Evolutionary conservation across 2,888 invertebrate species (phyloP), one percentile per base, ranked within the genome.

Genomic region (Leptogaster cylindrica): DNA sequence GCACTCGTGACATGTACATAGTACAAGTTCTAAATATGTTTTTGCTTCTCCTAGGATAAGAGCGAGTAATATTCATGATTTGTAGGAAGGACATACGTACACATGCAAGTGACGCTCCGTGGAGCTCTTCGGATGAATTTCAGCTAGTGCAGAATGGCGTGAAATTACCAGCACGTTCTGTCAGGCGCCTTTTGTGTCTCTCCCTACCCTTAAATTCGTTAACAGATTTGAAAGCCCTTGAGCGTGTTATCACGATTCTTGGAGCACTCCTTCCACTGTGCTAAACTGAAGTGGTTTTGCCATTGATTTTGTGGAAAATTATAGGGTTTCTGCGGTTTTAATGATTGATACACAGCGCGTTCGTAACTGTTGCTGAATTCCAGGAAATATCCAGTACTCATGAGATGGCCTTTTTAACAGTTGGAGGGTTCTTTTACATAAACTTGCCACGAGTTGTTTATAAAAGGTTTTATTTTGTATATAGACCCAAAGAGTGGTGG

Each of bases 121-220:
- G 18, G 2, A 14, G 28, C 51, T 51, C 51, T 27, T 28, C 27
- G 27, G 14, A 51, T 31, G 28, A 28, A 51, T 51, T 28, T 28
- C 51, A 36, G 39, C 36, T 58, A 58, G 58, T 58, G 58, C 31
- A 58, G 25, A 58, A 58, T 58, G 58, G 58, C 58, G 58, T 58
- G 39, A 58, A 58, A 58, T 58, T 58, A 58, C 58, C 41, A 58
- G 39, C 58, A 58, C 58, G 58, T 58, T 58, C 58, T 25, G 25
- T 58, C 39, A 25, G 41, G 39, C 58, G 58, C 36, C 58, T 58
- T 58, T 58, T 58, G 58, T 58, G 41, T 58, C 36, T 58, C 41
- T 58, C 39, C 25, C 39, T 58, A 41, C 58, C 36, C 58, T 58
- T 58, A 41, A 58, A 58, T 41, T 58, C 39, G 58, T 58, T 58